A percentile compares a stretch with the other conserved stretches of the same genome.
phyloP scores from a whole-genome alignment of 2,113 vertebrate genomes.

The Nerophis lumbriciformis region DNA sequence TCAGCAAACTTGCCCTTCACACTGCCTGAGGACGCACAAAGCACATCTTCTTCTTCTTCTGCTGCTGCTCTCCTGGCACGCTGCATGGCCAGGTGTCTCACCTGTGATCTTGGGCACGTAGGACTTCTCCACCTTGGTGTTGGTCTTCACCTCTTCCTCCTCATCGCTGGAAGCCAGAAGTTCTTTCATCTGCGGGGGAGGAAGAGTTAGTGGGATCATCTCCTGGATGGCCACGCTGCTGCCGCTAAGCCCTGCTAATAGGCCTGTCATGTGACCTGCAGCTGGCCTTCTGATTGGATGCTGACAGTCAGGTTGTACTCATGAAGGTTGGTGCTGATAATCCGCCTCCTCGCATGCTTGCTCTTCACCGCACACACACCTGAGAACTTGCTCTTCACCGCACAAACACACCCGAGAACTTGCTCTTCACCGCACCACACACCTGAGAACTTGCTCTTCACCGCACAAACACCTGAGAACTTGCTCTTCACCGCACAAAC shows the following conservation, averaged over 20 bases:
- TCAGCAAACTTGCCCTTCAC: constrained; percentile 97
- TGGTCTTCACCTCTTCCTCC: constrained; percentile 77
- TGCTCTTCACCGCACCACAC: no score
- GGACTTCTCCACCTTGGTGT: constrained; percentile 82
- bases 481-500: no score
- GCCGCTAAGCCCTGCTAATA: constrained; percentile 66
- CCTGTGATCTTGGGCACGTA: constrained; percentile 97
- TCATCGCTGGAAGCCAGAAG: constrained; percentile 93
- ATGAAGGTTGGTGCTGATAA: constrained; percentile 39
- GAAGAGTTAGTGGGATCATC: constrained; percentile 70
- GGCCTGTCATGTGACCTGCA: constrained; percentile 51
- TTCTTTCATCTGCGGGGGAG: constrained; percentile 79
- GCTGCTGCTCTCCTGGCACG: background rate
- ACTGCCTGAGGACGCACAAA: constrained; percentile 75
- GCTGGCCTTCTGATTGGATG: constrained; percentile 58
- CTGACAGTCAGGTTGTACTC: constrained; percentile 24
- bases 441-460: no score
- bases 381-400: no score
- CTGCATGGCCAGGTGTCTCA: constrained; percentile 58
- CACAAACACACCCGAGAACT: background rate
- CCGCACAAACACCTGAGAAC: background rate
- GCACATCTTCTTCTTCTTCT: background rate
- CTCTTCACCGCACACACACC: constrained; percentile 2
- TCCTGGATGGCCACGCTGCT: constrained; percentile 67
- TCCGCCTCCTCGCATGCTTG: constrained; percentile 42